phyloP scores from a whole-genome alignment of 2,113 vertebrate species.

The Lasiurus borealis region DNA sequence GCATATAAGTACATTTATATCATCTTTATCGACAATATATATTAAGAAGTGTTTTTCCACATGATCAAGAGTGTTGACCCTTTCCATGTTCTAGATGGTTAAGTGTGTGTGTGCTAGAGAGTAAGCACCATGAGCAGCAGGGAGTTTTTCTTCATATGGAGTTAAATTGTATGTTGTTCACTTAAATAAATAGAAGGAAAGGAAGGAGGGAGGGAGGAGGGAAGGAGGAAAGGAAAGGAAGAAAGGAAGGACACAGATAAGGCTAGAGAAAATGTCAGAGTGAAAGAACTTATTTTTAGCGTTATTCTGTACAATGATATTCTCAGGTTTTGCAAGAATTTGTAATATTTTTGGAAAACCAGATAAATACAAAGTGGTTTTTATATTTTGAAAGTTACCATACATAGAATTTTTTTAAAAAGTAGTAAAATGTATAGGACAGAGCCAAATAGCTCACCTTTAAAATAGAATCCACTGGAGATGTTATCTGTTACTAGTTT shows the following conservation, averaged over 20 bases:
- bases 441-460: constrained; percentile 2
- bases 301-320: background rate
- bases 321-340: background rate
- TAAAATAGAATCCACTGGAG: background rate
- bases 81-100: constrained; percentile 11
- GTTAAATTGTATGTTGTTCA: background rate
- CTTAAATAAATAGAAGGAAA: background rate
- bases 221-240: background rate
- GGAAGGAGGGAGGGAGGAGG: no score
- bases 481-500: background rate
- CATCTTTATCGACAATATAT: background rate
- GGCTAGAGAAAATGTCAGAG: background rate
- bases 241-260: background rate
- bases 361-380: background rate
- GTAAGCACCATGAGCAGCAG: background rate
- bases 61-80: background rate
- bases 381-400: background rate
- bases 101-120: background rate
- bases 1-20: background rate
- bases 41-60: background rate
- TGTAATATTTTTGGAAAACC: constrained; percentile 25
- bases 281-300: background rate
- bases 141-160: background rate
- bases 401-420: background rate
- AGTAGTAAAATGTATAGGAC: constrained; percentile 3